A percentile compares a stretch with the other conserved stretches of the same genome.
phyloP scores from a whole-genome alignment of 1,140 invertebrate species.

The Trinorchestia longiramus region DNA sequence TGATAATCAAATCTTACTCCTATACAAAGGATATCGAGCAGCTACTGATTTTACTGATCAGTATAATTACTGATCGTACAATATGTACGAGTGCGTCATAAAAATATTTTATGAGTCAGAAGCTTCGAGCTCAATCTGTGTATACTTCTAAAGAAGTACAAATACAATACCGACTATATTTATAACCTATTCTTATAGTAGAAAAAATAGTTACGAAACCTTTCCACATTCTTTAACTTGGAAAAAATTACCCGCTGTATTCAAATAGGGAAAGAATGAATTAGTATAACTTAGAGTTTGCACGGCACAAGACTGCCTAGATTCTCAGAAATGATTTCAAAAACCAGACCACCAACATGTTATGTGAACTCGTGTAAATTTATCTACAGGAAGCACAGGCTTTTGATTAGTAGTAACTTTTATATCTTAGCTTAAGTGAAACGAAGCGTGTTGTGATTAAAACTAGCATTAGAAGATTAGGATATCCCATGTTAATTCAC shows the following conservation, averaged over 20 bases:
- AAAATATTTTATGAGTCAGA: background rate
- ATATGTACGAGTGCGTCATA: background rate
- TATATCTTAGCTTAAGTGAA: background rate
- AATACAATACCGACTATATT: background rate
- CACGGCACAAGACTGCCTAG: background rate
- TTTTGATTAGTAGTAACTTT: background rate
- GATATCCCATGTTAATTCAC: background rate
- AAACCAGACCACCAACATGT: background rate
- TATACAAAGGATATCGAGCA: too few relatives aligned
- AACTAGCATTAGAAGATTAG: background rate
- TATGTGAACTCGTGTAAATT: background rate
- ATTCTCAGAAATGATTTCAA: background rate
- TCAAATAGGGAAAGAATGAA: background rate
- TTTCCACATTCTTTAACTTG: background rate
- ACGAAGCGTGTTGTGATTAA: background rate
- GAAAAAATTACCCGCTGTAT: background rate
- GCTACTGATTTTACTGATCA: too few relatives aligned
- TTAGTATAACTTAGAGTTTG: background rate
- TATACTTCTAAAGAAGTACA: background rate
- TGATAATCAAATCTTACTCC: too few relatives aligned
- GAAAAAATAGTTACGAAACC: background rate
- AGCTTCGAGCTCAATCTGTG: background rate
- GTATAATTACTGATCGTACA: too few relatives aligned
- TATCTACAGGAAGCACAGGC: constrained; percentile 7
- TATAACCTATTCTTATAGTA: constrained; percentile 39